Evolutionary conservation across 2,113 vertebrate genomes (phyloP), one percentile per base, ranked within the genome.

Genomic region (Tympanuchus pallidicinctus): DNA sequence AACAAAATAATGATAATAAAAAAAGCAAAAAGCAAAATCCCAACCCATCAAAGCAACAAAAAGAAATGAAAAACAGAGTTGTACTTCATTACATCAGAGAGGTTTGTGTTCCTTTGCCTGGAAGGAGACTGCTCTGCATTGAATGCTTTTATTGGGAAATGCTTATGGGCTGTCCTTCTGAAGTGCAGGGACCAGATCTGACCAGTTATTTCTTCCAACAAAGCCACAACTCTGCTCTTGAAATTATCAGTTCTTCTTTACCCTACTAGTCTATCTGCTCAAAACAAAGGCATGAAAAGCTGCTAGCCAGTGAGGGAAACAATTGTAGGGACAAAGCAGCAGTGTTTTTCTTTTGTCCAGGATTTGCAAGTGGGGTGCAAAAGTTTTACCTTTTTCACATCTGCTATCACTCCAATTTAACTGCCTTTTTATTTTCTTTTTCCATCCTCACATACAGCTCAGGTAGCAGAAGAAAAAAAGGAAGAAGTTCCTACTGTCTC

Each of bases 401-500:
- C 6, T n/a, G 2, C 0, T 45, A 13, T 16, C 19, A 36, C 22
- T 42, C 13, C 38, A 4, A 42, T 3, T 48, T 76, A 87, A 90
- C 42, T 17, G 32, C 34, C 67, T 64, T 69, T 11, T 7, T 38
- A 6, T n/a, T 67, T 82, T 88, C 12, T 63, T 81, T 52, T 72
- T 57, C 19, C 8, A 1, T 28, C 42, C 36, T 74, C 30, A 19
- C 25, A 8, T 64, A 61, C 92, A 95, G 96, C 90, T 63, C 86
- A 75, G 19, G 45, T 0, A 1, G 8, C 65, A 8, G 69, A 91
- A 82, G 50, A 92, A 60, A 95, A 95, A 82, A 90, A 94, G 65
- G 92, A 90, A 42, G 97, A 97, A 11, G 45, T 97, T 42, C 87
- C 97, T 14, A 92, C 93, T 0, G 92, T 96, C 1, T 95, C 96